These are phyloP conservation scores for Parambassis ranga DNA, from an alignment of 2,797 vertebrate genomes.

Conservation along the genomic window DNA sequence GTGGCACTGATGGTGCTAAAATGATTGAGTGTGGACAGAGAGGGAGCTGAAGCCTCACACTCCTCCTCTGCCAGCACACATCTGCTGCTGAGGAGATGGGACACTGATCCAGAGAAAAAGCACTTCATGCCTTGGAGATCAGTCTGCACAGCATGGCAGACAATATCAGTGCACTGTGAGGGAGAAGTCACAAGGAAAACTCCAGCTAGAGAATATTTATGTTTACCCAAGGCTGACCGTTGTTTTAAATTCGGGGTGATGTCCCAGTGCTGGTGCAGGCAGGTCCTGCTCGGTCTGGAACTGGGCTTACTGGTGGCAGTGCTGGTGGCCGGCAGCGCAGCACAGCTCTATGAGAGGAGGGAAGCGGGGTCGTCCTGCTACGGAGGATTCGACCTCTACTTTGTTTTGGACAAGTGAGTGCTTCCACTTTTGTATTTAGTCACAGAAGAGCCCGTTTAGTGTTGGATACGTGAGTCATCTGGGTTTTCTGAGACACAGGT, in stretches of 20 bases:
- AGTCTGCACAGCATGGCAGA: constrained; percentile 44
- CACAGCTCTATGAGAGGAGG: constrained; percentile 79
- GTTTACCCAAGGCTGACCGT: constrained; percentile 7
- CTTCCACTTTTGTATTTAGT: neutral
- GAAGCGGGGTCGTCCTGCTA: constrained; percentile 92
- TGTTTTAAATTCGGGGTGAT: constrained; percentile 50
- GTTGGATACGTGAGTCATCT: constrained; percentile 16
- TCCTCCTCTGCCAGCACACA: constrained; percentile 64
- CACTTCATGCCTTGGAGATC: constrained; percentile 34
- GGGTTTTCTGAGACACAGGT: constrained; percentile 28
- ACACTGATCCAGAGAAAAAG: constrained; percentile 55
- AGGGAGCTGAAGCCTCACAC: constrained; percentile 38
- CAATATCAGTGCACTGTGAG: constrained; percentile 30
- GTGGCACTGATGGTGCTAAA: constrained; percentile 5
- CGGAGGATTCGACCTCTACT: constrained; percentile 97
- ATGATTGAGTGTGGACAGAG: constrained; percentile 24
- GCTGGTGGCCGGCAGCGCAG: constrained; percentile 74
- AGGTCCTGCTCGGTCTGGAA: constrained; percentile 61
- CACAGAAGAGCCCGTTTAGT: neutral
- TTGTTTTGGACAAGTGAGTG: constrained; percentile 99
- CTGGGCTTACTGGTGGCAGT: constrained; percentile 76
- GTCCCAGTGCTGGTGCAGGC: constrained; percentile 66
- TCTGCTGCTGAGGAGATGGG: constrained; percentile 68
- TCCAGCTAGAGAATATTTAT: constrained; percentile 8
- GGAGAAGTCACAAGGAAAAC: neutral